A percentile compares a stretch with the other conserved stretches of the same genome.
phyloP scores from a whole-genome alignment of 2,113 vertebrate species.

The Petrocephalus zakoni region DNA sequence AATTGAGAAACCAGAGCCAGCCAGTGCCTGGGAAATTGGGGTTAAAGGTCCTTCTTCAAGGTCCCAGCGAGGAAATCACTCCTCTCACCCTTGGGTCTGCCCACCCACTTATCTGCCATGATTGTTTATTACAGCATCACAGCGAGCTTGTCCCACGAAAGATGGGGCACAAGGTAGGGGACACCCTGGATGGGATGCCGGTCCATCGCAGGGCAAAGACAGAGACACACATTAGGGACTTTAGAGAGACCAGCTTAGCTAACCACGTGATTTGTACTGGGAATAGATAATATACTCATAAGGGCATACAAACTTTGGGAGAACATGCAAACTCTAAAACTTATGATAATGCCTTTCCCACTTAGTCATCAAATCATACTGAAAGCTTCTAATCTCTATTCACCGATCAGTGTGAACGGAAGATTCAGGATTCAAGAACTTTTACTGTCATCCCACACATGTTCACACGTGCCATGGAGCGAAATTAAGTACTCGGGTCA shows the following conservation, averaged over 20 bases:
- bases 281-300: background rate
- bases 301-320: background rate
- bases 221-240: background rate
- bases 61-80: background rate
- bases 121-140: background rate
- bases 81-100: background rate
- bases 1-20: background rate
- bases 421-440: no score
- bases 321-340: background rate
- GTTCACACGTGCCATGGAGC: no score
- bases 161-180: background rate
- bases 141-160: background rate
- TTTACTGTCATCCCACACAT: no score
- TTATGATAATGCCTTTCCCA: background rate
- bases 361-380: background rate
- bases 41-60: background rate
- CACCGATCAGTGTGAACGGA: background rate
- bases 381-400: background rate
- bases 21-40: background rate
- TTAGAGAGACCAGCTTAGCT: background rate
- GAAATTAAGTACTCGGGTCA: no score
- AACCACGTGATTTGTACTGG: background rate
- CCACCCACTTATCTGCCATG: background rate
- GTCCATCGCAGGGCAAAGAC: background rate
- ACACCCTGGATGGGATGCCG: background rate